Evolutionary conservation across 2,888 invertebrate species (phyloP).

Genomic region (Lithophane leautieri): DNA sequence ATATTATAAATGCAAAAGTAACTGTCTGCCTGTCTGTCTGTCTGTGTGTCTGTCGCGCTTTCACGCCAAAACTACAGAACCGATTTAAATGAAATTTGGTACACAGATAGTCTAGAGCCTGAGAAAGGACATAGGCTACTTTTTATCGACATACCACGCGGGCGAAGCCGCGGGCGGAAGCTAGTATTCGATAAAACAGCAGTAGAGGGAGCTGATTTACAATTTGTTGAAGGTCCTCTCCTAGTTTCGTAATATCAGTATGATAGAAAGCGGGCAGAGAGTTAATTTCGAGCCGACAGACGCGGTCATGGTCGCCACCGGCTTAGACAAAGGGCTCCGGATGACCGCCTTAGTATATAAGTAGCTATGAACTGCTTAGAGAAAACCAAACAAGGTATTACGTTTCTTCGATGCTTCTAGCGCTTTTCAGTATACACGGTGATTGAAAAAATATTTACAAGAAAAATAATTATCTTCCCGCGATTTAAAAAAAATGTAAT

Average conservation of each 20-base stretch:
- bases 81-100: too few relatives aligned
- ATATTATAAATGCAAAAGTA: too few relatives aligned
- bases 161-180: too few relatives aligned
- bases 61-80: too few relatives aligned
- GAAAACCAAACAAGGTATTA: constrained; percentile 30
- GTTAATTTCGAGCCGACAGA: constrained; percentile 66
- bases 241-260: constrained; percentile 49
- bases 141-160: too few relatives aligned
- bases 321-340: constrained; percentile 62
- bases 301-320: constrained; percentile 68
- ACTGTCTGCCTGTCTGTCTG: too few relatives aligned
- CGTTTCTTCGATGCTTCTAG: constrained; percentile 19
- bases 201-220: constrained; percentile 28
- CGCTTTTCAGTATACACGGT: not conserved
- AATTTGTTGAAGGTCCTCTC: constrained; percentile 51
- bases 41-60: too few relatives aligned
- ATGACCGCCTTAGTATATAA: constrained; percentile 36
- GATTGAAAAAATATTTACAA: not conserved
- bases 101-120: too few relatives aligned
- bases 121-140: too few relatives aligned
- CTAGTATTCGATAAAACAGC: constrained; percentile 16
- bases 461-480: not conserved
- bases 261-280: constrained; percentile 60
- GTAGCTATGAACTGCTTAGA: constrained; percentile 47
- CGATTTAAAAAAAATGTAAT: not conserved